phyloP scores from a whole-genome alignment of 92 coral and sea anemone genomes.

The Metridium senile region DNA sequence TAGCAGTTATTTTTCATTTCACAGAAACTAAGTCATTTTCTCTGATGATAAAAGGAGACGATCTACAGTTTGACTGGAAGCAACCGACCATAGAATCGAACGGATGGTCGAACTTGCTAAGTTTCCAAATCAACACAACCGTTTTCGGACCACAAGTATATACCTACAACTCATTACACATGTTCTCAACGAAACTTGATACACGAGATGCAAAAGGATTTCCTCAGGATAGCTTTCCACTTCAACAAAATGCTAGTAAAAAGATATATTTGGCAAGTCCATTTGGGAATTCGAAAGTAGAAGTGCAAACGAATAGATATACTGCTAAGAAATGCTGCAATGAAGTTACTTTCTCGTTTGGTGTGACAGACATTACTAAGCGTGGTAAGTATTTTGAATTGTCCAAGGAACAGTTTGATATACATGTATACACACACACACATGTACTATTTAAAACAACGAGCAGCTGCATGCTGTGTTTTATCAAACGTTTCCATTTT shows the following conservation, averaged over 20 bases:
- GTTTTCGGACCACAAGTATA: not conserved
- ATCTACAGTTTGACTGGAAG: not conserved
- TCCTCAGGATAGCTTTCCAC: not conserved
- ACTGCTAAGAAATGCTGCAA: conserved; percentile 20
- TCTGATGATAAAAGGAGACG: not conserved
- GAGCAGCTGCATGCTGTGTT: no score
- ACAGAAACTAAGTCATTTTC: not conserved
- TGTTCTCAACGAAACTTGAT: not conserved
- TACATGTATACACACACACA: no score
- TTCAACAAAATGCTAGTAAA: not conserved
- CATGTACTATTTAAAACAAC: not conserved
- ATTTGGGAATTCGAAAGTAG: not conserved
- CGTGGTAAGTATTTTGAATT: not conserved
- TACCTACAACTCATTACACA: not conserved
- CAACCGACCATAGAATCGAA: not conserved
- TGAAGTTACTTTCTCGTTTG: not conserved
- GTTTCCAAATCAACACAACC: not conserved
- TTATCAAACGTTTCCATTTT: no score
- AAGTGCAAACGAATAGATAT: not conserved
- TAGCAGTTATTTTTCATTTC: not conserved
- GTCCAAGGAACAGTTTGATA: no score
- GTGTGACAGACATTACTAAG: not conserved
- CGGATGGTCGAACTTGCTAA: not conserved
- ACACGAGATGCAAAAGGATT: not conserved
- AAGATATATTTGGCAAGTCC: not conserved